Conservation (phyloP, 2,797 vertebrate genomes). For the Adrianichthys oophorus region DNA sequence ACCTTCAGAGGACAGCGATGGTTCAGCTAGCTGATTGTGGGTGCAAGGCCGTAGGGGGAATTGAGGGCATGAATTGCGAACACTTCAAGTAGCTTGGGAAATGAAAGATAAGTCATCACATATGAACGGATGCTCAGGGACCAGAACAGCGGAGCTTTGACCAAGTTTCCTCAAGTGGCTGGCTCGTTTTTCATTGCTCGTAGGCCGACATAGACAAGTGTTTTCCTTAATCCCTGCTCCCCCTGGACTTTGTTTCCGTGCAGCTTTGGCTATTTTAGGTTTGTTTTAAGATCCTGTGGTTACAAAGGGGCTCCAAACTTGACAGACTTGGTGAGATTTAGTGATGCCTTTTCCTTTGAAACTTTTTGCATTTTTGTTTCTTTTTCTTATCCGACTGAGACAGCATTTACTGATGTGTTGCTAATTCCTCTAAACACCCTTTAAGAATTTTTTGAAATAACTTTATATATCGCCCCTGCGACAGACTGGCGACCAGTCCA, state of each 20-base stretch:
- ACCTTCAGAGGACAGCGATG: constrained; percentile 35
- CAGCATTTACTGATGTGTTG: not conserved
- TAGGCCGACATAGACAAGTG: constrained; percentile 44
- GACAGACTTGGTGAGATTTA: constrained; percentile 22
- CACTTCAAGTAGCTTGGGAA: constrained; percentile 47
- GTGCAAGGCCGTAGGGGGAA: constrained; percentile 27
- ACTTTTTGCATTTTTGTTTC: not conserved
- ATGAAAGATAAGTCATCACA: constrained; percentile 45
- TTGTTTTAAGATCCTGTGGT: constrained; percentile 46
- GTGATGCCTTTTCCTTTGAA: not conserved
- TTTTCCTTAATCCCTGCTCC: constrained; percentile 54
- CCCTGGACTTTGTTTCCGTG: constrained; percentile 47
- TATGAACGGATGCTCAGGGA: constrained; percentile 34
- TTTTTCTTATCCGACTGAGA: not conserved
- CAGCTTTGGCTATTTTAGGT: constrained; percentile 63
- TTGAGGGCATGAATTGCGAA: constrained; percentile 46
- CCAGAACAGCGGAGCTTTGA: constrained; percentile 27
- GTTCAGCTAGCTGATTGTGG: constrained; percentile 30
- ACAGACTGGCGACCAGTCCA: too few species aligned
- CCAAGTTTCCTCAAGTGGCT: constrained; percentile 50
- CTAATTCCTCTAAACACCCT: not conserved
- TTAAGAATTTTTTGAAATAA: too few species aligned
- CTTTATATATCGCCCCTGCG: too few species aligned
- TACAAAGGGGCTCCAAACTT: constrained; percentile 48
- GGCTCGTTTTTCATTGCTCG: constrained; percentile 57